Evolutionary conservation across 2,888 invertebrate genomes (phyloP).

Genomic region (Imbricaverruca yamaguchii): DNA sequence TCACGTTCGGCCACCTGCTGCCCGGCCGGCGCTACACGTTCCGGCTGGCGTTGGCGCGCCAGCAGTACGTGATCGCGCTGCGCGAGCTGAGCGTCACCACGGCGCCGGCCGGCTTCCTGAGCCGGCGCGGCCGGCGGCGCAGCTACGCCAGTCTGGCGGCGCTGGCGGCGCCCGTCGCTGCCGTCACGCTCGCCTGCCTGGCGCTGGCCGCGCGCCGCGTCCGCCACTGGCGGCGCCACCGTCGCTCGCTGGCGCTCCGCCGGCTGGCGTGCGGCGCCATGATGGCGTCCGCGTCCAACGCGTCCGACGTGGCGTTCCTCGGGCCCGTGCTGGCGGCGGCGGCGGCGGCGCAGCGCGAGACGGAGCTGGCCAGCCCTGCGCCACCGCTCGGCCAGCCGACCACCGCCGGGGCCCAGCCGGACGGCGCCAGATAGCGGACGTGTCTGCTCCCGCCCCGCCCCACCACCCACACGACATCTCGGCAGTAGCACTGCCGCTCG

Average conservation of each 20-base stretch:
- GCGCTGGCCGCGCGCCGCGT: background rate
- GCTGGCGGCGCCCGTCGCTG: background rate
- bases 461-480: too few species aligned
- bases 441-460: too few species aligned
- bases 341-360: too few species aligned
- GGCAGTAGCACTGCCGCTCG: too few species aligned
- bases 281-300: background rate
- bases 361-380: too few species aligned
- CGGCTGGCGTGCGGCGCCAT: conserved; percentile 1
- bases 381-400: too few species aligned
- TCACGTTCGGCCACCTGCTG: background rate
- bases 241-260: background rate
- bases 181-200: background rate
- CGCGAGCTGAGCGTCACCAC: background rate
- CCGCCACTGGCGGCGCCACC: background rate
- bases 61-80: background rate
- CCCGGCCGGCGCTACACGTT: background rate
- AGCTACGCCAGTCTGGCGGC: conserved; percentile 1
- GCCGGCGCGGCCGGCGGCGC: background rate
- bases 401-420: too few species aligned
- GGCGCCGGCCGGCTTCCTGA: background rate
- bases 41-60: background rate
- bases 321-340: too few species aligned
- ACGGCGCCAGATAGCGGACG: too few species aligned
- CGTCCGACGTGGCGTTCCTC: conserved; percentile 14